phyloP scores from a whole-genome alignment of 2,797 vertebrate species.

The Pyrocephalus nanus region DNA sequence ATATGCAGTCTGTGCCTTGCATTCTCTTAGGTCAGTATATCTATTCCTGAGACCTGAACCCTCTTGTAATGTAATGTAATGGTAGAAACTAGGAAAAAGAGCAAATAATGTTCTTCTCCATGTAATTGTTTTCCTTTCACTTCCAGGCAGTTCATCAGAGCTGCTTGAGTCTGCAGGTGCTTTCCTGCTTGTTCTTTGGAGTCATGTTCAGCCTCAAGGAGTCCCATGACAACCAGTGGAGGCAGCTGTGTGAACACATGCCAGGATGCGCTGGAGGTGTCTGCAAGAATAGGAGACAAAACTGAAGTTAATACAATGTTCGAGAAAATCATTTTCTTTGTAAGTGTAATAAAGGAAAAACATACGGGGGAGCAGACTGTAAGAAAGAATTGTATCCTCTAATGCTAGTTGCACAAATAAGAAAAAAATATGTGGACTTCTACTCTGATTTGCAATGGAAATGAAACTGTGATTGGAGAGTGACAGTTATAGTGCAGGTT shows the following conservation, averaged over 20 bases:
- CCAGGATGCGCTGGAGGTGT: not conserved
- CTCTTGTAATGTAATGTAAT: not conserved
- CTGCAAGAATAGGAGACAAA: not conserved
- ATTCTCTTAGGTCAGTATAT: not conserved
- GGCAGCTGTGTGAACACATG: rapidly evolving
- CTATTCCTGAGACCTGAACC: not conserved
- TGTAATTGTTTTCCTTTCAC: not conserved
- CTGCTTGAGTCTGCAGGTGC: not conserved
- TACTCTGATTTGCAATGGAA: not conserved
- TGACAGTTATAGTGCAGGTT: not conserved
- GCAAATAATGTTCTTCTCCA: not conserved
- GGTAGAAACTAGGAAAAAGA: not conserved
- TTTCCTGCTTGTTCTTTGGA: not conserved
- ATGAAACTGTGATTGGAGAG: not conserved
- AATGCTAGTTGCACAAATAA: not conserved
- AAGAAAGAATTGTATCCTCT: not conserved
- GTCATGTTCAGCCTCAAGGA: not conserved
- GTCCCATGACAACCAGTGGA: rapidly evolving
- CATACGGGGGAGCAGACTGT: not conserved
- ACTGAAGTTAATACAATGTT: not conserved
- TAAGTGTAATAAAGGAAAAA: not conserved
- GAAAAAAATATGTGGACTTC: not conserved
- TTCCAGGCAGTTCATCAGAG: not conserved
- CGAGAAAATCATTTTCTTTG: not conserved
- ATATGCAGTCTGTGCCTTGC: not conserved